These are phyloP conservation scores for Sebastes steindachneri DNA, from an alignment of 2,797 vertebrate species.

Conservation along the genomic window DNA sequence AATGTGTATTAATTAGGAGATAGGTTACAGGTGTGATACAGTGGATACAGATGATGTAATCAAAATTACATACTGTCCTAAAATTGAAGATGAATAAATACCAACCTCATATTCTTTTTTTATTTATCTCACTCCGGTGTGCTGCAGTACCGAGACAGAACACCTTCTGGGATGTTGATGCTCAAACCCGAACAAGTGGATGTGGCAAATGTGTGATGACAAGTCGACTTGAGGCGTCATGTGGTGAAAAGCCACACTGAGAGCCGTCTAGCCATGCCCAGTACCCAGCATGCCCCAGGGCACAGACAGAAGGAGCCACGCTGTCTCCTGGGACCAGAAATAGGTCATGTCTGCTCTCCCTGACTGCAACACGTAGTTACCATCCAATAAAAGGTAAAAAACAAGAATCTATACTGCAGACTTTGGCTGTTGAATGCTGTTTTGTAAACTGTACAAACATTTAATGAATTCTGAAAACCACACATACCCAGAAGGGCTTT, in stretches of 20 bases:
- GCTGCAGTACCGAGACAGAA: background rate
- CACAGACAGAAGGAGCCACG: slow-evolving; percentile 59
- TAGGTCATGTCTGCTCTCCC: slow-evolving; percentile 49
- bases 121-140: background rate
- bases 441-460: background rate
- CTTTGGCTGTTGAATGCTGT: background rate
- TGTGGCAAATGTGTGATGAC: slow-evolving; percentile 30
- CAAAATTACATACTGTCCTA: background rate
- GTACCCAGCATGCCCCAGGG: slow-evolving; percentile 62
- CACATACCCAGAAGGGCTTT: background rate
- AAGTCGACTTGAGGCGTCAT: slow-evolving; percentile 12
- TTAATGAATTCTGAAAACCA: background rate
- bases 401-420: background rate
- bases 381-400: background rate
- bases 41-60: background rate
- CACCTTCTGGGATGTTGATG: background rate
- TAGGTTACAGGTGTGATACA: background rate
- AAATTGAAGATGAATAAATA: background rate
- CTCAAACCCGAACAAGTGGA: slow-evolving; percentile 1
- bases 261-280: slow-evolving; percentile 41
- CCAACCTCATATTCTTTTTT: background rate
- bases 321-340: slow-evolving; percentile 55
- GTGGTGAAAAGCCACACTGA: slow-evolving; percentile 7
- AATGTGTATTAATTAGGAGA: background rate
- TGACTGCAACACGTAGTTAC: slow-evolving; percentile 29